Evolutionary conservation across 1,140 invertebrate species (phyloP).

Genomic region (Sitobion miscanthi): DNA sequence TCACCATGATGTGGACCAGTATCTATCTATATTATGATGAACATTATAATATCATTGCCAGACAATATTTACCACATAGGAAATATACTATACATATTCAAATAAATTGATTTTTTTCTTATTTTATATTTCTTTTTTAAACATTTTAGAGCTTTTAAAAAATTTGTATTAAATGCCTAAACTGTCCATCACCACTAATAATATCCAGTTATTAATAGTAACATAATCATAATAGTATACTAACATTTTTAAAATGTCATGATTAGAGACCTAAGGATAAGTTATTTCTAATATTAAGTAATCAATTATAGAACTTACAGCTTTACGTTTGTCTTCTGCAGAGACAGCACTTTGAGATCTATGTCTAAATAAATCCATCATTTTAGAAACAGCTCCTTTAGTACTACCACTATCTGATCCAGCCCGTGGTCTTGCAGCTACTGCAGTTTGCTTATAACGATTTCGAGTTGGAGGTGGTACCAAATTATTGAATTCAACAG

Average conservation of each 20-base stretch:
- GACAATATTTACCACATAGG: not conserved
- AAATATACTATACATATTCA: not conserved
- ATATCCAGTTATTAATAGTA: no score
- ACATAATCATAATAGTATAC: not conserved
- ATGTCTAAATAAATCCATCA: slow-evolving; percentile 87
- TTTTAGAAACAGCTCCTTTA: slow-evolving; percentile 80
- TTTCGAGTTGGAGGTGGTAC: slow-evolving; percentile 45
- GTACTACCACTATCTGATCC: slow-evolving; percentile 64
- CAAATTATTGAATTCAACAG: slow-evolving; percentile 40
- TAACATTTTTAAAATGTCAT: not conserved
- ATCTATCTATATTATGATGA: not conserved
- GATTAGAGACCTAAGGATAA: not conserved
- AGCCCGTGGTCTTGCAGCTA: slow-evolving; percentile 63
- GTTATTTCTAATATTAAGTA: not conserved
- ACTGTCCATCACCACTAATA: not conserved
- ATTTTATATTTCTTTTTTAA: not conserved
- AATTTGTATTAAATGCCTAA: not conserved
- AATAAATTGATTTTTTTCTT: not conserved
- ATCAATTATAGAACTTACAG: slow-evolving; percentile 68
- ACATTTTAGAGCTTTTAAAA: not conserved
- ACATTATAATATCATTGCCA: not conserved
- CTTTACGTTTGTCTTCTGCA: slow-evolving; percentile 76
- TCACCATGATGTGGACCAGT: not conserved
- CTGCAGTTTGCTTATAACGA: slow-evolving; percentile 52
- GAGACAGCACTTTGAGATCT: slow-evolving; percentile 75